Conservation (phyloP, 2,888 invertebrate species). For the Pyralis farinalis region DNA sequence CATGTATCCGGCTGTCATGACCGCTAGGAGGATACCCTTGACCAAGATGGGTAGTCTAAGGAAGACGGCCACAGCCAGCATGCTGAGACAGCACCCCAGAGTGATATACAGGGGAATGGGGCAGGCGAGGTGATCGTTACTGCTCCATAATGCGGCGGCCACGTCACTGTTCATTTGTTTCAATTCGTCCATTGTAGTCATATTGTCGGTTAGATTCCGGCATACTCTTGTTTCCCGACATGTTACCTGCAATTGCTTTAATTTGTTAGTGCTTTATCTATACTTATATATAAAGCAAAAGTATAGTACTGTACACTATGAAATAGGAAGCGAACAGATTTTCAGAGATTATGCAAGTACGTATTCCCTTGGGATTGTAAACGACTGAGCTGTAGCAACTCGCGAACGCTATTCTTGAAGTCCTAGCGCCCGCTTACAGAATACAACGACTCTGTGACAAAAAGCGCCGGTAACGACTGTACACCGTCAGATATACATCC, state of each 20-base stretch:
- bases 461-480: no score
- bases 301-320: no score
- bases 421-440: no score
- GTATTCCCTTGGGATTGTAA: no score
- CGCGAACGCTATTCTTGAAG: no score
- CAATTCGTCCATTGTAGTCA: slow-evolving; percentile 75
- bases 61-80: slow-evolving; percentile 92
- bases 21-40: slow-evolving; percentile 87
- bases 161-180: slow-evolving; percentile 50
- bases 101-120: slow-evolving; percentile 94
- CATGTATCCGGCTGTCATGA: slow-evolving; percentile 90
- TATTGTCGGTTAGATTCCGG: slow-evolving; percentile 62
- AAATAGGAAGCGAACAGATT: no score
- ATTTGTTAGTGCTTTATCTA: no score
- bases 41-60: slow-evolving; percentile 90
- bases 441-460: no score
- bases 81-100: slow-evolving; percentile 91
- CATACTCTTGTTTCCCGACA: slow-evolving; percentile 66
- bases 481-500: no score
- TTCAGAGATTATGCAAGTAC: no score
- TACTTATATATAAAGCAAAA: no score
- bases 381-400: no score
- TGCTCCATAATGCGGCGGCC: slow-evolving; percentile 59
- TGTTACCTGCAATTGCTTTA: slow-evolving; percentile 52
- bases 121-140: slow-evolving; percentile 87